These are phyloP conservation scores for Machaerirhynchus nigripectus DNA, from an alignment of 2,113 vertebrate genomes.

Conservation along the genomic window DNA sequence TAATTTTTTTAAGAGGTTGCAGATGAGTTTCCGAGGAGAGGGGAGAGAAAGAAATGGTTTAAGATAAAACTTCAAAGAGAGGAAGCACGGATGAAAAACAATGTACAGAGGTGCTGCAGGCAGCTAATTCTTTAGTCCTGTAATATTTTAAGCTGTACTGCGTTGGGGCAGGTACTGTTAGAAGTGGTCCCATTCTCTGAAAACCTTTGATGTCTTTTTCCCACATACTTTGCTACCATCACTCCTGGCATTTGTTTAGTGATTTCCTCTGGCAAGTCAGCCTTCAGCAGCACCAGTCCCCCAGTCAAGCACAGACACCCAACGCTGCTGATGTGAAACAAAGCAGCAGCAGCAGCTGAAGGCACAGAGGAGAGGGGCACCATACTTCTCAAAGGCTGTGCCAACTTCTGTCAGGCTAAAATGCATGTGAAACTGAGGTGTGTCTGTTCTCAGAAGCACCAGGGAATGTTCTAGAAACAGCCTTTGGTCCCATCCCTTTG, in stretches of 20 bases:
- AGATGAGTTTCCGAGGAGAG: neutral
- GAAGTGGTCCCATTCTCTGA: neutral
- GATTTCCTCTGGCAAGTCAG: neutral
- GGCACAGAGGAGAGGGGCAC: neutral
- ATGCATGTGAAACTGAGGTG: neutral
- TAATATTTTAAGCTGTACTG: neutral
- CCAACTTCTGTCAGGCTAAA: neutral
- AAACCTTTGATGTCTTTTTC: neutral
- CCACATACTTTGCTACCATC: neutral
- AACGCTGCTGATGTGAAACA: rapidly evolving
- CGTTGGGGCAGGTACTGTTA: neutral
- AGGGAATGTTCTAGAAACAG: neutral
- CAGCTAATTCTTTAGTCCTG: neutral
- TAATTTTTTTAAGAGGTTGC: neutral
- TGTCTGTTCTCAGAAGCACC: neutral
- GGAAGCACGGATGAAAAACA: neutral
- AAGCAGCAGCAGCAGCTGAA: neutral
- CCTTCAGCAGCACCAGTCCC: neutral
- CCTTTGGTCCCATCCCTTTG: neutral
- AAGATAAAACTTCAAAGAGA: neutral
- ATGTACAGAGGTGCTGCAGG: neutral
- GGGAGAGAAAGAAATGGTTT: neutral
- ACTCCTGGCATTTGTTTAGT: neutral
- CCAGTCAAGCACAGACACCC: neutral
- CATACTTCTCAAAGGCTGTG: neutral